A percentile compares a stretch with the other conserved stretches of the same genome.
These are phyloP conservation scores for Ditula angustiorana DNA, from an alignment of 2,888 invertebrate genomes.

Conservation along the genomic window DNA sequence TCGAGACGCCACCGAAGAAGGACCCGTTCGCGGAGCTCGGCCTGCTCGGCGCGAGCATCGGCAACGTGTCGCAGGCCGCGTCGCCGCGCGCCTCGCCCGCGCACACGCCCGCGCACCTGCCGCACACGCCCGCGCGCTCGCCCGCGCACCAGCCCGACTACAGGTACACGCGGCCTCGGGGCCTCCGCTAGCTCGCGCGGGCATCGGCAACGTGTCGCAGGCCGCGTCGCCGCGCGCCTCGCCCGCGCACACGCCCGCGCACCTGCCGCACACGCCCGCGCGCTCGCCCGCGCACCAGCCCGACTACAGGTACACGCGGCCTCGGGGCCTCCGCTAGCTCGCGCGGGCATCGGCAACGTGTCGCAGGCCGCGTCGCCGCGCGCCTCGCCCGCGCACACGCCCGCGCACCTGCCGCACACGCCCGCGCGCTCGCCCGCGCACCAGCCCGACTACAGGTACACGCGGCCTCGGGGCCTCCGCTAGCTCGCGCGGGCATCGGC, in stretches of 20 bases:
- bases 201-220: slow-evolving; percentile 48
- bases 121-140: slow-evolving; percentile 64
- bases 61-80: slow-evolving; percentile 47
- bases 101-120: slow-evolving; percentile 63
- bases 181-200: slow-evolving; percentile 82
- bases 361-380: slow-evolving; percentile 56
- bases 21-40: slow-evolving; percentile 93
- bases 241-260: slow-evolving; percentile 68
- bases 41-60: slow-evolving; percentile 56
- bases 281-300: slow-evolving; percentile 77
- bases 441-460: slow-evolving; percentile 79
- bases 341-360: slow-evolving; percentile 48
- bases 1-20: slow-evolving; percentile 76
- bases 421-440: slow-evolving; percentile 74
- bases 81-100: slow-evolving; percentile 70
- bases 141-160: slow-evolving; percentile 80
- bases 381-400: slow-evolving; percentile 72
- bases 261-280: slow-evolving; percentile 59
- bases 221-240: slow-evolving; percentile 62
- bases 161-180: slow-evolving; percentile 75
- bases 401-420: slow-evolving; percentile 56
- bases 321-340: slow-evolving; percentile 86
- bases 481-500: slow-evolving; percentile 54
- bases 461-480: slow-evolving; percentile 86
- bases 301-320: slow-evolving; percentile 75